phyloP scores from a whole-genome alignment of 2,797 vertebrate species.

The Triplophysa bombifrons region DNA sequence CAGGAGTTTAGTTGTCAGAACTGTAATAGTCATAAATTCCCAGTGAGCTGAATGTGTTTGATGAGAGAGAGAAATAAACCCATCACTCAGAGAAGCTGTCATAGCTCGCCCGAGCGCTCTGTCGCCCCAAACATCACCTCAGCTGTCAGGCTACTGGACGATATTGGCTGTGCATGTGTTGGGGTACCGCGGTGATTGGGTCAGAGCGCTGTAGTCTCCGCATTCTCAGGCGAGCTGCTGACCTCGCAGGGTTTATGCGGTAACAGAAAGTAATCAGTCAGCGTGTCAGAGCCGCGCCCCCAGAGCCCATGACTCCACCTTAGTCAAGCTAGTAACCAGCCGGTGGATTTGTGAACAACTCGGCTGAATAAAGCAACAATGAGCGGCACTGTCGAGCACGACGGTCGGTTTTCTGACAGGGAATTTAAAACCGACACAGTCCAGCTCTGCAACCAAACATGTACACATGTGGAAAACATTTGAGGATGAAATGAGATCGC shows the following conservation, averaged over 20 bases:
- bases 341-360: constrained; percentile 55
- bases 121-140: constrained; percentile 33
- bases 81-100: constrained; percentile 49
- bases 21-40: constrained; percentile 54
- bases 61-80: constrained; percentile 51
- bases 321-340: constrained; percentile 79
- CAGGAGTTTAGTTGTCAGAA: constrained; percentile 56
- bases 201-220: constrained; percentile 10
- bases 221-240: constrained; percentile 62
- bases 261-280: constrained; percentile 79
- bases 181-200: constrained; percentile 43
- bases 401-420: constrained; percentile 1
- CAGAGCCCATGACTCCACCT: constrained; percentile 65
- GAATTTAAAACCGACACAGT: background rate
- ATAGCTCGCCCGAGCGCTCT: constrained; percentile 15
- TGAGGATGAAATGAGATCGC: background rate
- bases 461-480: background rate
- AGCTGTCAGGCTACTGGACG: constrained; percentile 48
- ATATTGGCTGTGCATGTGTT: constrained; percentile 28
- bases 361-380: background rate
- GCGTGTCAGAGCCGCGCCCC: constrained; percentile 73
- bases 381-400: background rate
- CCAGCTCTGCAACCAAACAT: background rate
- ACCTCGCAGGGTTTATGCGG: constrained; percentile 63
- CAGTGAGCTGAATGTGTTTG: constrained; percentile 48